Evolutionary conservation across 2,888 invertebrate genomes (phyloP).

Genomic region (Rhyacophila evoluta): DNA sequence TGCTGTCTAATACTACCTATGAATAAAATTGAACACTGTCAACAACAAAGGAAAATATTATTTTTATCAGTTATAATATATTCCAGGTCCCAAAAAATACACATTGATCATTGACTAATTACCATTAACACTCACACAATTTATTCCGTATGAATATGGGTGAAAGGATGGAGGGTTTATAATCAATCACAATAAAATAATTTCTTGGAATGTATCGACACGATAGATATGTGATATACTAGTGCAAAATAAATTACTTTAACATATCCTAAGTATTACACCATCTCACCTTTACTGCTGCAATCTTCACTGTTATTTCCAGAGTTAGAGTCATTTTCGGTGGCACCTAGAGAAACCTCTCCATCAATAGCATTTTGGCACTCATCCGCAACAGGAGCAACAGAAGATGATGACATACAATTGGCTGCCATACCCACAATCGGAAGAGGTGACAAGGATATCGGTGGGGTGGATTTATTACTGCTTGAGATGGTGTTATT

Average conservation of each 20-base stretch:
- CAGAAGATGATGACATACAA: not conserved
- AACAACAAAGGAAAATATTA: too few species aligned
- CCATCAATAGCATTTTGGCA: constrained; percentile 39
- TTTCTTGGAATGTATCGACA: too few species aligned
- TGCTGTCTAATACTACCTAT: not conserved
- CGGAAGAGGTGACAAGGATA: not conserved
- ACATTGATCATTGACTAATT: too few species aligned
- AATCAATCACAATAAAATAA: too few species aligned
- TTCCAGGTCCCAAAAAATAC: too few species aligned
- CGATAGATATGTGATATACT: too few species aligned
- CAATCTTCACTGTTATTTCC: constrained; percentile 63
- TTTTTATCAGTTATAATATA: too few species aligned
- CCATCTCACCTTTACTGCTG: constrained; percentile 58
- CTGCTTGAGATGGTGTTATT: not conserved
- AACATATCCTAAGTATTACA: too few species aligned
- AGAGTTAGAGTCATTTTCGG: constrained; percentile 63
- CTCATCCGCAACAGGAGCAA: not conserved
- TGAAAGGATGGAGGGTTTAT: too few species aligned
- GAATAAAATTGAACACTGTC: not conserved
- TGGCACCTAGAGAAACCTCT: constrained; percentile 43
- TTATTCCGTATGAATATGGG: too few species aligned
- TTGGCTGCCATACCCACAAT: not conserved
- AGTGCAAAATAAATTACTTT: too few species aligned
- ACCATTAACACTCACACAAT: too few species aligned
- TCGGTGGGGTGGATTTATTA: not conserved